Evolutionary conservation across 2,888 invertebrate genomes (phyloP).

Genomic region (Cylindroiulus punctatus): DNA sequence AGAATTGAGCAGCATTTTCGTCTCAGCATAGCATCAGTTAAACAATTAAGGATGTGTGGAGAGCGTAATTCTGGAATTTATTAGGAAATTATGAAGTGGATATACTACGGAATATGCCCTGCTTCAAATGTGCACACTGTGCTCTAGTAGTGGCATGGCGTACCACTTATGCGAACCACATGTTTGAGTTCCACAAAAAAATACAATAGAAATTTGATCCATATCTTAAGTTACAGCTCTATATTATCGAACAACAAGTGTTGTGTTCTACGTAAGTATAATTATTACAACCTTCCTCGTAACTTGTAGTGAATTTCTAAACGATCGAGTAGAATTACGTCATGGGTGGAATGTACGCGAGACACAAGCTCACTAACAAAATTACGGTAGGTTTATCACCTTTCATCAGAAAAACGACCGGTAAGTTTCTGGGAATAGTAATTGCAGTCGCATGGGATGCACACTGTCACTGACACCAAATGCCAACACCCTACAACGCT

Average conservation of each 20-base stretch:
- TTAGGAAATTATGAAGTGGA: too few species aligned
- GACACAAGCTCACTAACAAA: not conserved
- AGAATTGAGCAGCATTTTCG: constrained; percentile 17
- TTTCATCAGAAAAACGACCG: not conserved
- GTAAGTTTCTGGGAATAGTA: not conserved
- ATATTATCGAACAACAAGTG: too few species aligned
- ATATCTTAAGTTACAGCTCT: too few species aligned
- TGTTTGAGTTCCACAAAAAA: too few species aligned
- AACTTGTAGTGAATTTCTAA: too few species aligned
- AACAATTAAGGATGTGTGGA: not conserved
- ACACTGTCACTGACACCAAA: not conserved
- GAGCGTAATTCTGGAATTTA: not conserved
- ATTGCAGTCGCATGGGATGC: not conserved
- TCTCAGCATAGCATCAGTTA: not conserved
- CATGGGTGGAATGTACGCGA: not conserved
- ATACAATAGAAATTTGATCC: too few species aligned
- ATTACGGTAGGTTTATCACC: not conserved
- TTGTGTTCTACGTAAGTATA: too few species aligned
- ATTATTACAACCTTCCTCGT: too few species aligned
- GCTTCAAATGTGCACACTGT: too few species aligned
- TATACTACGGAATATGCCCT: too few species aligned
- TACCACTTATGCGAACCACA: too few species aligned
- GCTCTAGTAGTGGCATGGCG: too few species aligned
- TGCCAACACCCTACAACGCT: not conserved
- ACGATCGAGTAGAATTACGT: not conserved